Evolutionary conservation across 2,888 invertebrate species (phyloP).

Genomic region (Abrostola triplasia): DNA sequence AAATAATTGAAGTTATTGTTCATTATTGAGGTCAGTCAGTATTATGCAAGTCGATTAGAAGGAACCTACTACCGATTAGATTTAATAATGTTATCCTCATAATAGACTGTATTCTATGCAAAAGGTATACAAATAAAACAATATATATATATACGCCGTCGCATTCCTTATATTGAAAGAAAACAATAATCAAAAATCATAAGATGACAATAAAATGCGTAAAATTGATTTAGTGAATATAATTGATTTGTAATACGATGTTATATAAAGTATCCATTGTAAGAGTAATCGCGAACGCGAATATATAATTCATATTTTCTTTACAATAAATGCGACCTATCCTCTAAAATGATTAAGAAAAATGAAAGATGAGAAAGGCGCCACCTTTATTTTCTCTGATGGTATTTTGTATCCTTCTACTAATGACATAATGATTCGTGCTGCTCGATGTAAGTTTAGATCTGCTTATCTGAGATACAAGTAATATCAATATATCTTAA

Average conservation of each 20-base stretch:
- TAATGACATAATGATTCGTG: constrained; percentile 66
- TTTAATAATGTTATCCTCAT: constrained; percentile 29
- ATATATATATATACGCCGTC: constrained; percentile 77
- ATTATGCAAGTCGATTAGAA: constrained; percentile 45
- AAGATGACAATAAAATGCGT: constrained; percentile 53
- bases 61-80: constrained; percentile 14
- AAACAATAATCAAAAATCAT: constrained; percentile 67
- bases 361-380: constrained; percentile 75
- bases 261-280: constrained; percentile 34
- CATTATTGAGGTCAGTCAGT: constrained; percentile 51
- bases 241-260: constrained; percentile 41
- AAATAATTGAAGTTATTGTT: constrained; percentile 43
- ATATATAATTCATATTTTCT: constrained; percentile 68
- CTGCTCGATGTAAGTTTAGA: constrained; percentile 72
- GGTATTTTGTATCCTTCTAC: constrained; percentile 70
- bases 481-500: constrained; percentile 68
- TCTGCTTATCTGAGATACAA: constrained; percentile 70
- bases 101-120: neutral
- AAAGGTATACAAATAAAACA: constrained; percentile 69
- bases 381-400: constrained; percentile 74
- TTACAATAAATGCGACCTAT: constrained; percentile 86
- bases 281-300: constrained; percentile 24
- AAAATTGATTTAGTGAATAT: constrained; percentile 36
- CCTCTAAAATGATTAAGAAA: constrained; percentile 74
- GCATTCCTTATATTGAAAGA: constrained; percentile 86